phyloP scores from a whole-genome alignment of 2,888 invertebrate species.

The Lepetodrilus schrolli region DNA sequence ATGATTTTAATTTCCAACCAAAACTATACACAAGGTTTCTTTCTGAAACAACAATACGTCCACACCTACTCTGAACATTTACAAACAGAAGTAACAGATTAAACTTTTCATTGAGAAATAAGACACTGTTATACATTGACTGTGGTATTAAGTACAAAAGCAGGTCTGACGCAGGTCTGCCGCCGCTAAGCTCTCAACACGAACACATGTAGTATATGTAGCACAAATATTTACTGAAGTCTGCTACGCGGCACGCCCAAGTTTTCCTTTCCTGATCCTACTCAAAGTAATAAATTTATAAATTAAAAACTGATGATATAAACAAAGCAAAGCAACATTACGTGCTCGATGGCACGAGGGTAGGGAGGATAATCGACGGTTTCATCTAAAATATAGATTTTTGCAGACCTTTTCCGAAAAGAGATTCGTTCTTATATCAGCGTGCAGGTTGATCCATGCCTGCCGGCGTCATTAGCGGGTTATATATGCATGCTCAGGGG shows the following conservation, averaged over 20 bases:
- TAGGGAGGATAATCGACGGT: not conserved
- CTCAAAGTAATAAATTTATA: slow-evolving; percentile 10
- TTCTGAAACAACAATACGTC: no score
- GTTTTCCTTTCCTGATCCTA: not conserved
- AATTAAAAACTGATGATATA: slow-evolving; percentile 14
- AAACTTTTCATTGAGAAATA: no score
- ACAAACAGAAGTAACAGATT: no score
- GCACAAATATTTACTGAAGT: slow-evolving; percentile 6
- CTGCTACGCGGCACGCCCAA: not conserved
- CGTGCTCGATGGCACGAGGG: not conserved
- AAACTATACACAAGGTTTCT: no score
- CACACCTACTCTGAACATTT: no score
- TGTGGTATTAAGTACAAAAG: no score
- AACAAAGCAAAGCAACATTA: not conserved
- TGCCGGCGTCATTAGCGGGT: slow-evolving; percentile 5
- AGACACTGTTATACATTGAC: no score
- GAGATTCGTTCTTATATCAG: slow-evolving; percentile 18
- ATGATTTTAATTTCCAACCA: no score
- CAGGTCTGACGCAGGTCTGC: no score
- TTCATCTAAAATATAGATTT: slow-evolving; percentile 24
- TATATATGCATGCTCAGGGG: slow-evolving; percentile 13
- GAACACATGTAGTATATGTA: not conserved
- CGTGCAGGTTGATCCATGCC: not conserved
- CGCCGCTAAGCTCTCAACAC: not conserved
- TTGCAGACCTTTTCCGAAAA: slow-evolving; percentile 5